phyloP scores from a whole-genome alignment of 1,140 invertebrate genomes.

The Drosophila pallidifrons region DNA sequence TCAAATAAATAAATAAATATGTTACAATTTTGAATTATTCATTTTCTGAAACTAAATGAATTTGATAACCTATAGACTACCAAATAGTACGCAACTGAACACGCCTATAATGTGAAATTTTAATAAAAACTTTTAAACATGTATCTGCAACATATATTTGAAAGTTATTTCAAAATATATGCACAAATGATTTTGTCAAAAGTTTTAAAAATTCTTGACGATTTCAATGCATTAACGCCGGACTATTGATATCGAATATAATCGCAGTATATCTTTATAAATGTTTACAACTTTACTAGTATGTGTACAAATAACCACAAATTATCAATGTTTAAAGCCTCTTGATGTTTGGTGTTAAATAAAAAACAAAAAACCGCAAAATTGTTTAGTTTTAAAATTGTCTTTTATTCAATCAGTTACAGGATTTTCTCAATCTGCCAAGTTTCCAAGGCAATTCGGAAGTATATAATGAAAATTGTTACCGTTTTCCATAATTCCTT shows the following conservation, averaged over 20 bases:
- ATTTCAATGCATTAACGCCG: conserved; percentile 3
- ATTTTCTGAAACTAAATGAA: conserved; percentile 11
- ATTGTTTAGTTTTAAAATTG: neutral
- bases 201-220: conserved; percentile 12
- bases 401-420: conserved; percentile 32
- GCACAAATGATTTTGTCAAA: conserved; percentile 15
- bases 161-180: neutral
- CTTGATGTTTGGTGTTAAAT: conserved; percentile 54
- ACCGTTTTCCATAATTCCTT: conserved; percentile 1
- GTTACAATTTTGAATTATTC: conserved; percentile 8
- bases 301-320: conserved; percentile 31
- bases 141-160: neutral
- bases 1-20: conserved; percentile 1
- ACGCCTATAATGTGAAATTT: neutral
- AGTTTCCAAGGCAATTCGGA: neutral
- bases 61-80: conserved; percentile 3
- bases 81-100: conserved; percentile 7
- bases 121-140: neutral
- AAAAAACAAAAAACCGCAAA: conserved; percentile 32
- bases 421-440: neutral
- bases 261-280: conserved; percentile 43
- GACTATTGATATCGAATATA: conserved; percentile 15
- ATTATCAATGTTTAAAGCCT: conserved; percentile 53
- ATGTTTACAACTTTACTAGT: conserved; percentile 40
- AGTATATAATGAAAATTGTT: neutral